Evolutionary conservation across 2,888 invertebrate species (phyloP).

Genomic region (Tinea pellionella): DNA sequence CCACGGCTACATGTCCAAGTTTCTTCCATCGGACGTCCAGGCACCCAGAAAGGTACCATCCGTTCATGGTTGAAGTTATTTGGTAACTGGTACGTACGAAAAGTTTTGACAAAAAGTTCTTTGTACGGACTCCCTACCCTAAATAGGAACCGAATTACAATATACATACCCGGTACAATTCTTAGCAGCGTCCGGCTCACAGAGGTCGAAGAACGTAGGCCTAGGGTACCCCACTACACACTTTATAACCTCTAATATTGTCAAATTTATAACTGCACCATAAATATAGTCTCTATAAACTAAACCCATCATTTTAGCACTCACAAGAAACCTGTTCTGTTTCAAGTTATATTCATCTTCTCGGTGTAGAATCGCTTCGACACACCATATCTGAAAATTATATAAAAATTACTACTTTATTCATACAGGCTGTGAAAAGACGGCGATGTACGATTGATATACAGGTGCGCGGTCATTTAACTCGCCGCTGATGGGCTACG

Average conservation of each 20-base stretch:
- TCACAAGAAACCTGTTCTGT: constrained; percentile 43
- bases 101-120: no score
- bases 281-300: constrained; percentile 74
- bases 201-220: constrained; percentile 81
- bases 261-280: constrained; percentile 71
- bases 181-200: constrained; percentile 73
- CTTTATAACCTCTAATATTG: constrained; percentile 74
- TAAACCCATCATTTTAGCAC: constrained; percentile 47
- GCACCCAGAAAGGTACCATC: no score
- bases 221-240: constrained; percentile 77
- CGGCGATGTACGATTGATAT: no score
- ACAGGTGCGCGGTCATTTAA: no score
- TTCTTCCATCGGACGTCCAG: no score
- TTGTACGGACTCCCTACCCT: no score
- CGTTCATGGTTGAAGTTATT: no score
- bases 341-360: constrained; percentile 55
- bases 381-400: constrained; percentile 49
- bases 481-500: no score
- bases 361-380: constrained; percentile 46
- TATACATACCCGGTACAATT: constrained; percentile 71
- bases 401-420: not conserved
- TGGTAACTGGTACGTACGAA: no score
- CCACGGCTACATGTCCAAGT: no score
- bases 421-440: no score
- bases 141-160: no score